Evolutionary conservation across 2,797 vertebrate species (phyloP), one percentile per base, ranked within the genome.

Genomic region (Chromobotia macracanthus): DNA sequence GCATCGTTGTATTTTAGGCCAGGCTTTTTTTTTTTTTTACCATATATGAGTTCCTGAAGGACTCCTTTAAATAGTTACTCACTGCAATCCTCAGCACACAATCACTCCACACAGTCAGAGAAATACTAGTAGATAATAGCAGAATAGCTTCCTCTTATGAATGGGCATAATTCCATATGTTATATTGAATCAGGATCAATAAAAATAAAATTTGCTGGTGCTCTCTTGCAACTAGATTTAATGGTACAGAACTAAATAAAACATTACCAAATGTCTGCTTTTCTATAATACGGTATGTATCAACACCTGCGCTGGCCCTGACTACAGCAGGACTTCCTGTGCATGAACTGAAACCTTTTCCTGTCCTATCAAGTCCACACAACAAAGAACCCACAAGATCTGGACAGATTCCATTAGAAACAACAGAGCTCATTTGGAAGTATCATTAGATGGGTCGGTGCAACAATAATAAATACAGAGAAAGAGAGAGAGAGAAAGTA

Each of bases 331-430:
- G 28, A 72, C 68, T 72, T 72, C 77, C 68, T 66, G 67, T 66
- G 38, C 23, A 73, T 44, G 41, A 11, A 64, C 56, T 68, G 51
- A 68, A 72, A 53, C 46, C 50, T 12, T 71, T 64, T 60, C 63
- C 67, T 66, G 61, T 61, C 60, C 66, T 56, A 51, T n/a, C 35
- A 31, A 18, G 66, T 60, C 21, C 9, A n/a, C 78, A 58, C 63
- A 55, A 79, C 73, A 72, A 77, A 53, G 61, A 79, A 77, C n/a
- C 71, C 1, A 25, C 61, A 46, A 51, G 38, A 60, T 28, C 56
- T 82, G 74, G 83, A 74, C 10, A 11, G 25, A 31, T 44, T 78
- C 84, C 84, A 82, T 48, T 23, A 80, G 81, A 79, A 85, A 81
- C 66, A 71, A 64, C 41, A 53, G 58, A 48, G 65, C 64, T 46